Percentiles rank a stretch among this genome's conserved stretches.
Evolutionary conservation across 35 echinoderm and acorn worm species (phyloP).

Genomic region (Lytechinus pictus): DNA sequence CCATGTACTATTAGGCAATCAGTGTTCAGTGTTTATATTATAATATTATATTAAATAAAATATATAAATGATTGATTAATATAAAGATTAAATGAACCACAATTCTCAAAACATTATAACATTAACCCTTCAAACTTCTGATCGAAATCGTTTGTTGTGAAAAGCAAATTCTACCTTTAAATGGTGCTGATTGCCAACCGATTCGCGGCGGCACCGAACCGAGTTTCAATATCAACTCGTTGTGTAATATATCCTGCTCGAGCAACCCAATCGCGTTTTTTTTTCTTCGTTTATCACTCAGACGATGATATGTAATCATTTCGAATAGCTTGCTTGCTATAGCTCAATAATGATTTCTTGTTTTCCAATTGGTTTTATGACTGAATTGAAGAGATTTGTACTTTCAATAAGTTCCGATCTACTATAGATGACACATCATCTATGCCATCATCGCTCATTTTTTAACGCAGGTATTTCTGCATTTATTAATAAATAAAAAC

Average conservation of each 20-base stretch:
- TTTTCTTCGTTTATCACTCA: constrained; percentile 19
- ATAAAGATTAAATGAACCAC: no score
- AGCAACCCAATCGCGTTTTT: not conserved
- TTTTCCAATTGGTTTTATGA: not conserved
- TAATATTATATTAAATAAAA: no score
- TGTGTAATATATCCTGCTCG: constrained; percentile 48
- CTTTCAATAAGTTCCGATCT: not conserved
- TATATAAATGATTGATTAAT: no score
- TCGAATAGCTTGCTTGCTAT: not conserved
- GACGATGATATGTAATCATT: not conserved
- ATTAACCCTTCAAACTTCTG: no score
- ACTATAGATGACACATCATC: not conserved
- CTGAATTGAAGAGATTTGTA: not conserved
- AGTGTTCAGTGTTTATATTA: no score
- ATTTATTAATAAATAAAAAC: no score
- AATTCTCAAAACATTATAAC: no score
- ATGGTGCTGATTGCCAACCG: not conserved
- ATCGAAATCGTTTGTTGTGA: not conserved
- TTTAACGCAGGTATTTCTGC: no score
- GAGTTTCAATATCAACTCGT: constrained; percentile 22
- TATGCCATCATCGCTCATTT: not conserved
- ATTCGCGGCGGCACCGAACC: constrained; percentile 4
- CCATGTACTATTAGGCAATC: no score
- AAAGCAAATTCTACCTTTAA: not conserved
- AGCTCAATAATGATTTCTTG: not conserved